These are phyloP conservation scores for Chionodraco myersi DNA, from an alignment of 2,113 vertebrate genomes.

Conservation along the genomic window DNA sequence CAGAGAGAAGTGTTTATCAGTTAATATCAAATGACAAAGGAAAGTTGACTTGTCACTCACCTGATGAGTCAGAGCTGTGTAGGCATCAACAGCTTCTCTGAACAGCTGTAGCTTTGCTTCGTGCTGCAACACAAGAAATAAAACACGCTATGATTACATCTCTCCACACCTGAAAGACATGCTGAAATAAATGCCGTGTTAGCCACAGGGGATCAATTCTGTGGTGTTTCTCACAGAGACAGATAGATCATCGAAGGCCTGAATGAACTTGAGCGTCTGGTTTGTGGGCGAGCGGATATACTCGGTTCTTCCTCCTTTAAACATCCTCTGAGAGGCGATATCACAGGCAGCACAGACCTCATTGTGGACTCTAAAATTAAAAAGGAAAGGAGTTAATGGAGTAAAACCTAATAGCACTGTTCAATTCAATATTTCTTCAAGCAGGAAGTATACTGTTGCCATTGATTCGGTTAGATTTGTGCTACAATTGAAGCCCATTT, in stretches of 20 bases:
- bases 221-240: conserved; percentile 75
- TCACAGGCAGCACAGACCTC: conserved; percentile 85
- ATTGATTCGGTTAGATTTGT: neutral
- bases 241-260: conserved; percentile 75
- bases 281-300: conserved; percentile 86
- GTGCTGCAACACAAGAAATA: conserved; percentile 68
- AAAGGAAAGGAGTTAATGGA: neutral
- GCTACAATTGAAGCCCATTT: neutral
- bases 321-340: conserved; percentile 85
- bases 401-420: neutral
- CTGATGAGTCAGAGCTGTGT: conserved; percentile 81
- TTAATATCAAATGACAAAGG: neutral
- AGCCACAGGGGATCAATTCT: neutral
- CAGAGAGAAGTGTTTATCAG: neutral
- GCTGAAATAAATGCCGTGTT: neutral
- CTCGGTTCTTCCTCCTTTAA: conserved; percentile 84
- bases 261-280: conserved; percentile 81
- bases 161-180: neutral
- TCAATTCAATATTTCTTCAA: neutral
- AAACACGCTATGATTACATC: neutral
- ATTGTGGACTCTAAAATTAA: conserved; percentile 79
- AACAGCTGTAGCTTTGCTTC: conserved; percentile 83
- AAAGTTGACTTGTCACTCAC: conserved; percentile 48
- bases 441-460: neutral
- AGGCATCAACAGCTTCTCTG: conserved; percentile 79